These are phyloP conservation scores for Chrysopilus asiliformis DNA, from an alignment of 2,888 invertebrate species.

Conservation along the genomic window DNA sequence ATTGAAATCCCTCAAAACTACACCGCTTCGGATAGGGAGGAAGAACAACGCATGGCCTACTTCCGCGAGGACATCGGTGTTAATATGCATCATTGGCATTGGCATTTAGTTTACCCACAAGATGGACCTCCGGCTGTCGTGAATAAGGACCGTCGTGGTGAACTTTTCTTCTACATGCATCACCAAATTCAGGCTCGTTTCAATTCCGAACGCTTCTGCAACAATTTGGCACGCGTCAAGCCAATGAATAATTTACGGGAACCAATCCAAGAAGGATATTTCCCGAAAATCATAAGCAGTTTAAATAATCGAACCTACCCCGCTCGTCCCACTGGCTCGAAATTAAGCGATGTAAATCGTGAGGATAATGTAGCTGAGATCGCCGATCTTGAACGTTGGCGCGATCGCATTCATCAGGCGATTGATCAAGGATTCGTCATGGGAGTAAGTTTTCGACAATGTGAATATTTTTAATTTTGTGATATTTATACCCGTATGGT, in stretches of 20 bases:
- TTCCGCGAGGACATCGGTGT: slow-evolving; percentile 76
- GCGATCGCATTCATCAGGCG: slow-evolving; percentile 57
- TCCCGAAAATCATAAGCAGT: slow-evolving; percentile 62
- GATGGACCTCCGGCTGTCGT: slow-evolving; percentile 49
- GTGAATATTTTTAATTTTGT: too few relatives aligned
- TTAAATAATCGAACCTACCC: slow-evolving; percentile 58
- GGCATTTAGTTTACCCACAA: slow-evolving; percentile 78
- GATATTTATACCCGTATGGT: too few relatives aligned
- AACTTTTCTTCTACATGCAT: slow-evolving; percentile 63
- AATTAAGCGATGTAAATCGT: slow-evolving; percentile 50
- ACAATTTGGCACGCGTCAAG: slow-evolving; percentile 48
- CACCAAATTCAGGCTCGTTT: slow-evolving; percentile 48
- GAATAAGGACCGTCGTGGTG: slow-evolving; percentile 57
- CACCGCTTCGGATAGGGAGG: slow-evolving; percentile 59
- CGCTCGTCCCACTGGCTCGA: slow-evolving; percentile 47
- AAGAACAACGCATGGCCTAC: slow-evolving; percentile 69
- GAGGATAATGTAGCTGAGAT: slow-evolving; percentile 42
- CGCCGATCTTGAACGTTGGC: slow-evolving; percentile 59
- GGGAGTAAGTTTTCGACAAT: slow-evolving; percentile 39
- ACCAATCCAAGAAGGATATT: slow-evolving; percentile 64
- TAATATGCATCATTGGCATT: slow-evolving; percentile 84
- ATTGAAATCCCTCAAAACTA: slow-evolving; percentile 59
- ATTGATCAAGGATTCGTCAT: slow-evolving; percentile 54
- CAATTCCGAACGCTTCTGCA: slow-evolving; percentile 64
- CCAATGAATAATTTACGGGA: slow-evolving; percentile 54